Percentiles rank a stretch among this genome's conserved stretches.
Evolutionary conservation across 1,140 invertebrate genomes (phyloP).

Genomic region (Bombus picipes): DNA sequence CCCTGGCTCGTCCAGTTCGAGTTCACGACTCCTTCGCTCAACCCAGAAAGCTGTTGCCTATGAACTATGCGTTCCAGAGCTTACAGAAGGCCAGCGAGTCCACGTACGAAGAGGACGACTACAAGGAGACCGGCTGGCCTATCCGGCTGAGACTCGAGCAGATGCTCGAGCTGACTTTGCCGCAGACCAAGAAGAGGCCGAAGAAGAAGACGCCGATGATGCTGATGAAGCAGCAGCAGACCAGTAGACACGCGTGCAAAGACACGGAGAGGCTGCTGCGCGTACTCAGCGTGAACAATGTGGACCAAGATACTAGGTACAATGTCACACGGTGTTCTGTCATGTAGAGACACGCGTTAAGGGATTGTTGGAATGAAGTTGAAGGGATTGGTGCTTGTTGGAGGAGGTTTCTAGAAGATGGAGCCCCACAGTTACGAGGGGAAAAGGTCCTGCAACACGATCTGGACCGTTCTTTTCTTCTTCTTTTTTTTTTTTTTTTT

Average conservation of each 20-base stretch:
- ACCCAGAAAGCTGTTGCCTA: conserved; percentile 57
- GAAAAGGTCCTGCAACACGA: neutral
- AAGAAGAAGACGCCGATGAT: conserved; percentile 70
- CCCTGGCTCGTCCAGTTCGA: conserved; percentile 76
- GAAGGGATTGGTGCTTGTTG: neutral
- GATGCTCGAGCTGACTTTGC: conserved; percentile 76
- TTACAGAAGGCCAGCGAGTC: conserved; percentile 45
- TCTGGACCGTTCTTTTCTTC: neutral
- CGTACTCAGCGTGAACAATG: conserved; percentile 80
- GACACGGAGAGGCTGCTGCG: conserved; percentile 81
- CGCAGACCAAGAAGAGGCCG: conserved; percentile 72
- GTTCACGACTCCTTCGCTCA: conserved; percentile 77
- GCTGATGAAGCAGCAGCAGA: conserved; percentile 71
- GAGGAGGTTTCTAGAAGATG: neutral
- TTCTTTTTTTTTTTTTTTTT: no score
- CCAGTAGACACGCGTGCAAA: conserved; percentile 73
- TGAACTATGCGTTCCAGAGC: conserved; percentile 43
- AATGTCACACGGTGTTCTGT: conserved; percentile 80
- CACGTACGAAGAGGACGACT: conserved; percentile 61
- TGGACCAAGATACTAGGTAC: conserved; percentile 81
- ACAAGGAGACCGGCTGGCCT: conserved; percentile 72
- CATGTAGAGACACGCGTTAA: conserved; percentile 73
- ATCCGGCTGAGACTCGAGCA: conserved; percentile 77
- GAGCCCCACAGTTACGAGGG: no score
- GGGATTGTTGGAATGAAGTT: neutral